phyloP scores from a whole-genome alignment of 1,140 invertebrate species.

The Drosophila novamexicana region DNA sequence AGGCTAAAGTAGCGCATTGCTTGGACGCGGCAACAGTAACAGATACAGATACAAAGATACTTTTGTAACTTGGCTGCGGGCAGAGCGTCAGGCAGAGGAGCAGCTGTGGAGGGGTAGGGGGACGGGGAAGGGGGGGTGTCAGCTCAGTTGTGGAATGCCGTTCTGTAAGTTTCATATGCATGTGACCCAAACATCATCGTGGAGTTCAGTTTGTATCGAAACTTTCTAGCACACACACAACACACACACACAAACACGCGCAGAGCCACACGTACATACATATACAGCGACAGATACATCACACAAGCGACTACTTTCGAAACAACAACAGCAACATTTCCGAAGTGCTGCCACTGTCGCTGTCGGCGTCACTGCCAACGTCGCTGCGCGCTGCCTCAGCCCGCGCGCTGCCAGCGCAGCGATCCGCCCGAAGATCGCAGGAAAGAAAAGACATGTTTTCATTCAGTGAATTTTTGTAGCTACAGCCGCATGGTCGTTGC shows the following conservation, averaged over 20 bases:
- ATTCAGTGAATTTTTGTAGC: conserved; percentile 71
- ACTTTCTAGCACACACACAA: conserved; percentile 77
- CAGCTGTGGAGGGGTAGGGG: background rate
- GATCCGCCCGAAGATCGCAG: conserved; percentile 71
- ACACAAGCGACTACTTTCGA: conserved; percentile 56
- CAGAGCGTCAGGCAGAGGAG: background rate
- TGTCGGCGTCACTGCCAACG: conserved; percentile 23
- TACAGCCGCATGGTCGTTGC: conserved; percentile 43
- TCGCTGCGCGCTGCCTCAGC: background rate
- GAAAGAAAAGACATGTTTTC: conserved; percentile 79
- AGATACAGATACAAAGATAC: conserved; percentile 62
- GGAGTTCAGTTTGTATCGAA: conserved; percentile 59
- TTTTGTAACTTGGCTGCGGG: conserved; percentile 42
- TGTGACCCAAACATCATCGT: conserved; percentile 60
- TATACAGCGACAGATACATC: background rate
- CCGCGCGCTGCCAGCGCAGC: background rate
- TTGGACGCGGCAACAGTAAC: conserved; percentile 36
- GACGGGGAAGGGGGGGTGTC: conserved; percentile 35
- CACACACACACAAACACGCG: conserved; percentile 20
- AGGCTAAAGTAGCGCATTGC: conserved; percentile 63
- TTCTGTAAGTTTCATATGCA: conserved; percentile 83
- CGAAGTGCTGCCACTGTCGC: conserved; percentile 7
- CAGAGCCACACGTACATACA: conserved; percentile 23
- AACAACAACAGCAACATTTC: conserved; percentile 47
- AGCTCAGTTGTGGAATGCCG: conserved; percentile 76